Conservation (phyloP, 2,797 vertebrate genomes). For the Poeciliopsis paucimaculata region DNA sequence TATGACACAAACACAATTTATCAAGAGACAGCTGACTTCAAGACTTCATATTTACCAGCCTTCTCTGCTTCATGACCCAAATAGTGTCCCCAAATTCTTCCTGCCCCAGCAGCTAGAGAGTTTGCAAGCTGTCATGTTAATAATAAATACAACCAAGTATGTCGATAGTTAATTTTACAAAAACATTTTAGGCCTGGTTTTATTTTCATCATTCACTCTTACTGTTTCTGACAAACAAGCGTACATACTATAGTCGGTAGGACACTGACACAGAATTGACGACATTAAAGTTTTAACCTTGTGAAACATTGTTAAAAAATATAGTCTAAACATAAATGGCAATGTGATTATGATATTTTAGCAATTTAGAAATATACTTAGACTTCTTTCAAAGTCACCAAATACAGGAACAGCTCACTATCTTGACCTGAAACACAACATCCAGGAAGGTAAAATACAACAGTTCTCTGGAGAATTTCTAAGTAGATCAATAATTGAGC, state of each 20-base stretch:
- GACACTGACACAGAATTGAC: neutral
- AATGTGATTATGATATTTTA: neutral
- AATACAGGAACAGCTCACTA: neutral
- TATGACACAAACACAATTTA: slow-evolving; percentile 31
- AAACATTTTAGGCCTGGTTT: neutral
- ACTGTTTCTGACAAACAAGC: neutral
- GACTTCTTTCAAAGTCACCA: neutral
- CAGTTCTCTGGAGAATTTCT: neutral
- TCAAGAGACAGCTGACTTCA: slow-evolving; percentile 11
- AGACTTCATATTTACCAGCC: slow-evolving; percentile 18
- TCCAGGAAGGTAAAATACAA: neutral
- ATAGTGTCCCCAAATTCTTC: slow-evolving; percentile 20
- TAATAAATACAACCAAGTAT: slow-evolving; percentile 1
- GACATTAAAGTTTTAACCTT: neutral
- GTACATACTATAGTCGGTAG: neutral
- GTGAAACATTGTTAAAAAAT: neutral
- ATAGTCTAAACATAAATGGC: neutral
- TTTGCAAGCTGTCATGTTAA: slow-evolving; percentile 13
- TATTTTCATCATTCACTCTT: neutral
- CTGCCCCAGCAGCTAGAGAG: neutral
- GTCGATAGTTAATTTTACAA: neutral
- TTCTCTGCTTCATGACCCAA: slow-evolving; percentile 21
- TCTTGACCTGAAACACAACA: neutral
- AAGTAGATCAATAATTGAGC: neutral
- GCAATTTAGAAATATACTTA: neutral